A percentile compares a stretch with the other conserved stretches of the same genome.
These are phyloP conservation scores for Neria commutata DNA, from an alignment of 2,888 invertebrate genomes.

Conservation along the genomic window DNA sequence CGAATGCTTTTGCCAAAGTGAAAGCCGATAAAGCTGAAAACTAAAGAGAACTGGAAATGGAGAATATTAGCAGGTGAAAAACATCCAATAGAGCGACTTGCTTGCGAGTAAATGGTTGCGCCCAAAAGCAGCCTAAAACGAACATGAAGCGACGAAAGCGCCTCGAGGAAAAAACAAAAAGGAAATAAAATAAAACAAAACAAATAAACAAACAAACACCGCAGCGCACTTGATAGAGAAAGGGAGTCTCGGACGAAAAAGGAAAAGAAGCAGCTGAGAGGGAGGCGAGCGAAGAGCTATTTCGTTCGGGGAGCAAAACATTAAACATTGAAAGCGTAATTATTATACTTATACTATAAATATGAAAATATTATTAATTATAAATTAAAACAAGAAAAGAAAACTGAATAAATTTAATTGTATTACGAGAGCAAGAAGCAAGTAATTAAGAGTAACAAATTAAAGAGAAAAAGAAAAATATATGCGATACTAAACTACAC, in stretches of 20 bases:
- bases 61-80: slow-evolving; percentile 15
- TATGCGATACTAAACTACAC: slow-evolving; percentile 16
- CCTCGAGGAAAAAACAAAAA: slow-evolving; percentile 27
- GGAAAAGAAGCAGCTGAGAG: not conserved
- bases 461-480: slow-evolving; percentile 3
- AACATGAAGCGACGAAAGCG: slow-evolving; percentile 27
- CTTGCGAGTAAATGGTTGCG: slow-evolving; percentile 29
- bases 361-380: slow-evolving; percentile 31
- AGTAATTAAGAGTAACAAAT: slow-evolving; percentile 10
- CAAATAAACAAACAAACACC: slow-evolving; percentile 25
- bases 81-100: no score
- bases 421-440: slow-evolving; percentile 36
- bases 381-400: slow-evolving; percentile 3
- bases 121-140: slow-evolving; percentile 28
- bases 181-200: slow-evolving; percentile 31
- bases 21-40: slow-evolving; percentile 52
- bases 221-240: not conserved
- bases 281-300: no score
- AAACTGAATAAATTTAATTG: slow-evolving; percentile 42
- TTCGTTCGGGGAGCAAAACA: no score
- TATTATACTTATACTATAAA: slow-evolving; percentile 41
- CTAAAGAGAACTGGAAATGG: slow-evolving; percentile 40
- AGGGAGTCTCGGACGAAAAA: slow-evolving; percentile 1
- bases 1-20: slow-evolving; percentile 45
- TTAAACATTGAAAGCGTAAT: slow-evolving; percentile 28